Base-by-base conservation (phyloP, 2,797 vertebrate species). In the Typhlichthys eigenmanni region DNA sequence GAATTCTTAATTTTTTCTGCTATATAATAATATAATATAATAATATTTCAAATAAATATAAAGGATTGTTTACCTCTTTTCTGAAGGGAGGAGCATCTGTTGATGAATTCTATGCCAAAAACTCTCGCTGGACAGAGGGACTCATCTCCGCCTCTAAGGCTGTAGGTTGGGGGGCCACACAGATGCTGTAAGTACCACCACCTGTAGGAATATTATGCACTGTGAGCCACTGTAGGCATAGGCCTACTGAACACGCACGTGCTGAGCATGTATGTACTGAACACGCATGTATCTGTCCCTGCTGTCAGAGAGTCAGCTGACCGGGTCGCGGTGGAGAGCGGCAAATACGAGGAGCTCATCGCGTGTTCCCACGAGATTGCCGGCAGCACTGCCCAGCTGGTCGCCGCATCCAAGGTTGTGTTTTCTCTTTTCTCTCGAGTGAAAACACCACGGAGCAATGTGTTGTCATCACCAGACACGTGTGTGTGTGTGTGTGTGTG, bases 61-160 rank as follows among this genome's bases (percentile, higher is more conserved):
- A 9, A 38, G 8, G 5, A 24, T 5, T 5, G 5, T 11, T 61
- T 0, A 11, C 11, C n/a, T 17, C 45, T 47, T 3, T n/a, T 55
- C 43, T 8, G 1, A 63, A 99, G 98, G 97, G 97, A 0, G 93
- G 93, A 0, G 94, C 95, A 0, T 95, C 98, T 9, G 89, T 92
- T 10, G 95, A 95, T 43, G 98, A 99, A 13, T 99, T 99, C 78
- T 99, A 99, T 1, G 97, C 95, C 82, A 97, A 94, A 91, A 98
- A 99, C 84, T 99, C 98, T 19, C 91, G 96, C 19, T 99, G 98
- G 97, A 98, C 96, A 0, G 97, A 98, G 79, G 97, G 97, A 4
- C 93, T 99, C 45, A 97, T 99, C 81, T 99, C 97, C 0, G 98
- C 98, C n/a, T 96, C 98, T 34, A 98, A 99, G 85, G 95, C 96